Percentiles rank a stretch among this genome's conserved stretches.
Evolutionary conservation across 1,140 invertebrate species (phyloP).

Genomic region (Acyrthosiphon pisum): DNA sequence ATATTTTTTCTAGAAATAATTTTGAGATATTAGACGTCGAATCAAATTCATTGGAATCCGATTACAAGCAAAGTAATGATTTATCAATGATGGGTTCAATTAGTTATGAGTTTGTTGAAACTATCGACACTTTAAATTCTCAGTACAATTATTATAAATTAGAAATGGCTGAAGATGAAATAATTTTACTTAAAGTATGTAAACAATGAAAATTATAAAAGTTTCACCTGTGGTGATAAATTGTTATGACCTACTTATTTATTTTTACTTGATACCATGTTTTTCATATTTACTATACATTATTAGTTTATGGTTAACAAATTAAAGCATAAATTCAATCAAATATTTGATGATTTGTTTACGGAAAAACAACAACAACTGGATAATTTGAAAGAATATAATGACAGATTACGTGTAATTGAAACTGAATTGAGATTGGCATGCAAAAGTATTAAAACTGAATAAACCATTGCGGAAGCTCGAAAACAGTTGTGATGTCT

Average conservation of each 20-base stretch:
- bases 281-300: not conserved
- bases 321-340: constrained; percentile 64
- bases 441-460: constrained; percentile 52
- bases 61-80: not conserved
- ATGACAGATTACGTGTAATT: constrained; percentile 63
- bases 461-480: not conserved
- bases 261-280: not conserved
- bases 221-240: not conserved
- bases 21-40: not conserved
- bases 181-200: constrained; percentile 56
- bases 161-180: constrained; percentile 48
- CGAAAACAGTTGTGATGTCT: not conserved
- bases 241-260: not conserved
- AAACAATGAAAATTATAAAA: not conserved
- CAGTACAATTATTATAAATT: constrained; percentile 51
- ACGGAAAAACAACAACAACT: constrained; percentile 64
- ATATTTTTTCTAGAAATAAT: not conserved
- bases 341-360: constrained; percentile 65
- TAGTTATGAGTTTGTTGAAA: constrained; percentile 33
- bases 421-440: constrained; percentile 55
- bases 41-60: not conserved
- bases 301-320: constrained; percentile 50
- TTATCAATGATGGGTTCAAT: constrained; percentile 20
- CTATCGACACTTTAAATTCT: constrained; percentile 17
- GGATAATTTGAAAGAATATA: constrained; percentile 60